Evolutionary conservation across 2,113 vertebrate genomes (phyloP).

Genomic region (Daboia siamensis): DNA sequence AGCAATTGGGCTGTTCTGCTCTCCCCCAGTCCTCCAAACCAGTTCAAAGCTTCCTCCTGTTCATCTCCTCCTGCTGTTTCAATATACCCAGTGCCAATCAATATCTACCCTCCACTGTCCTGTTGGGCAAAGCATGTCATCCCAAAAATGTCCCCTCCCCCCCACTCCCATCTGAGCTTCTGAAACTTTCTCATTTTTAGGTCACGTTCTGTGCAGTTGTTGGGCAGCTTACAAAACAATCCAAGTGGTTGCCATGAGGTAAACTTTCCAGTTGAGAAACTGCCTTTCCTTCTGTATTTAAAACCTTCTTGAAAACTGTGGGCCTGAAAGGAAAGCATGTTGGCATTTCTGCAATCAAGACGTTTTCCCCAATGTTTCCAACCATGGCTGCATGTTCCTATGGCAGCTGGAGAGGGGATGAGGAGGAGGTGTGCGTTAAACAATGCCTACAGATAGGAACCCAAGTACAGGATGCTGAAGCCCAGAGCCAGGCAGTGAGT

Average conservation of each 20-base stretch:
- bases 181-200: neutral
- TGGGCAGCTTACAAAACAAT: neutral
- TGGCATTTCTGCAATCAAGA: neutral
- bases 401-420: neutral
- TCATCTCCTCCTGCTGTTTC: neutral
- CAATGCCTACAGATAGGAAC: neutral
- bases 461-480: neutral
- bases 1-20: neutral
- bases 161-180: neutral
- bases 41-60: neutral
- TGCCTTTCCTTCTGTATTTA: neutral
- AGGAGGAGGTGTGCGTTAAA: neutral
- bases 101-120: neutral
- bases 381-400: neutral
- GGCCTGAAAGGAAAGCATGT: neutral
- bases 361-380: neutral
- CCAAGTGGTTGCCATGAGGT: neutral
- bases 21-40: neutral
- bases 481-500: neutral
- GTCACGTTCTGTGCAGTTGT: neutral
- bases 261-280: neutral
- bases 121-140: neutral
- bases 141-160: neutral
- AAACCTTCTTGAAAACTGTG: neutral
- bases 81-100: neutral